Percentiles rank a stretch among this genome's conserved stretches.
These are phyloP conservation scores for Cyprinus carpio DNA, from an alignment of 2,113 vertebrate species.

Conservation along the genomic window DNA sequence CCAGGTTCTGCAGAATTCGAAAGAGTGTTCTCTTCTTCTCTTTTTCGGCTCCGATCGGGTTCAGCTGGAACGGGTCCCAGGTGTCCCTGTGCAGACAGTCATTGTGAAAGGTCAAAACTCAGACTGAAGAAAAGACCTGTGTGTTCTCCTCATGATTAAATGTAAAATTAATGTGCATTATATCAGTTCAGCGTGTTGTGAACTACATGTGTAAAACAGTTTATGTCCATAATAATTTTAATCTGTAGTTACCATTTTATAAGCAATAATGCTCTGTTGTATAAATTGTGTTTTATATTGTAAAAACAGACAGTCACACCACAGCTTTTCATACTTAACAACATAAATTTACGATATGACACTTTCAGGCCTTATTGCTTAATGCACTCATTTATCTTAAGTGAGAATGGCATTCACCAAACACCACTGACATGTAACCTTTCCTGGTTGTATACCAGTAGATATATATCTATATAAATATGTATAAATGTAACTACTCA, in stretches of 20 bases:
- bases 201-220: background rate
- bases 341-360: background rate
- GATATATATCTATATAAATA: background rate
- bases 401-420: no score
- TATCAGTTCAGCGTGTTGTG: no score
- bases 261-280: background rate
- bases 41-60: constrained; percentile 75
- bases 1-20: constrained; percentile 67
- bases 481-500: background rate
- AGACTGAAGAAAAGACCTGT: background rate
- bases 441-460: background rate
- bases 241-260: background rate
- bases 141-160: background rate
- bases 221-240: background rate
- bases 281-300: background rate
- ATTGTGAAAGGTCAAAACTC: background rate
- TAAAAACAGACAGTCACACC: background rate
- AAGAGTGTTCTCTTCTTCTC: constrained; percentile 72
- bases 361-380: background rate
- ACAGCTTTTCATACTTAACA: background rate
- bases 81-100: constrained; percentile 68
- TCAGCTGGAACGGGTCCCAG: constrained; percentile 80
- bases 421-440: background rate
- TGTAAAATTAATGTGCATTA: background rate
- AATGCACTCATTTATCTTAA: background rate